These are phyloP conservation scores for Amphibalanus amphitrite DNA, from an alignment of 1,140 invertebrate genomes.

Conservation along the genomic window DNA sequence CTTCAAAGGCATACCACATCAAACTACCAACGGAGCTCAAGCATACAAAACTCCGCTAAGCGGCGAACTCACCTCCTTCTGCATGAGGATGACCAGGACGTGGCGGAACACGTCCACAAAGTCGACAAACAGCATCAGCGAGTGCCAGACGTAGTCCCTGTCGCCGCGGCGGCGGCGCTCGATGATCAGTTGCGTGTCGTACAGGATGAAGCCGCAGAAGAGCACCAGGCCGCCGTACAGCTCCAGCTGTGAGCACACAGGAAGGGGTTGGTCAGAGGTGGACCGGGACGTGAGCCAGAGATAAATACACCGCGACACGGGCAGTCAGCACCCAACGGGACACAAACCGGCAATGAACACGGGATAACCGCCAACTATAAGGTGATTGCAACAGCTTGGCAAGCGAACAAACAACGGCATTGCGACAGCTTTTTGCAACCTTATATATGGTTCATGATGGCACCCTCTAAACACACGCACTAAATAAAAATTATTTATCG, in stretches of 20 bases:
- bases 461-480: no score
- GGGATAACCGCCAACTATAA: no score
- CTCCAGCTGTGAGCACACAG: conserved; percentile 39
- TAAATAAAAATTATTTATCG: no score
- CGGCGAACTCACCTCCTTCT: conserved; percentile 39
- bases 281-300: no score
- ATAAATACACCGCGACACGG: no score
- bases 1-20: not conserved
- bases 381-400: no score
- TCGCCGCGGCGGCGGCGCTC: conserved; percentile 77
- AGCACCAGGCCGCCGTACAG: conserved; percentile 71
- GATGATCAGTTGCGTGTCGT: conserved; percentile 89
- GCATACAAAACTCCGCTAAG: not conserved
- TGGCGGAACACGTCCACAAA: conserved; percentile 79
- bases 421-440: no score
- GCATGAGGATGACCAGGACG: conserved; percentile 67
- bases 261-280: no score
- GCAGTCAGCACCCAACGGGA: no score
- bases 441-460: no score
- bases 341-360: no score
- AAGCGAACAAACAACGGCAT: no score
- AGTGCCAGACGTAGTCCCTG: conserved; percentile 80
- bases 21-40: not conserved
- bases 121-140: conserved; percentile 79
- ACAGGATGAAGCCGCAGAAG: conserved; percentile 88